Conservation (phyloP, 2,888 invertebrate genomes). For the Pterobdella sp. region DNA sequence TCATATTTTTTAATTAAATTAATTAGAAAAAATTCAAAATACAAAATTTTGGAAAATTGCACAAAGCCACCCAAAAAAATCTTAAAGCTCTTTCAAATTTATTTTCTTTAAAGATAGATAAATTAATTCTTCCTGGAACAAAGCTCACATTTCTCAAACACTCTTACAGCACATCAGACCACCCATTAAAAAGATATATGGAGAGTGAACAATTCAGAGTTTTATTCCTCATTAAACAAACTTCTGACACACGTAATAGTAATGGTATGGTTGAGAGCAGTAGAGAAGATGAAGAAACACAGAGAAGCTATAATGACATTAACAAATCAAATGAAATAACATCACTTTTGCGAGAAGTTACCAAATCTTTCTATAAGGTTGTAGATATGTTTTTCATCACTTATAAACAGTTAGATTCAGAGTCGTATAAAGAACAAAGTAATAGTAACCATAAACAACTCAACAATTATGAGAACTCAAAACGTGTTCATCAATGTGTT, state of each 20-base stretch:
- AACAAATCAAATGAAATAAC: background rate
- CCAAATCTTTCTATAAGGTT: background rate
- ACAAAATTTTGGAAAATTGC: too few relatives aligned
- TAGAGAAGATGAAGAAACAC: background rate
- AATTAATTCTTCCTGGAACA: too few relatives aligned
- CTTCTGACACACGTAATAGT: background rate
- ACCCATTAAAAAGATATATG: background rate
- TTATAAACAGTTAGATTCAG: background rate
- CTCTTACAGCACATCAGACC: background rate
- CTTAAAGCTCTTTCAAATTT: too few relatives aligned
- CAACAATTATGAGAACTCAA: background rate
- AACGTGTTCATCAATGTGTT: too few relatives aligned
- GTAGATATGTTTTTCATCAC: background rate
- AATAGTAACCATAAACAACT: background rate
- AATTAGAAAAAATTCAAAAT: too few relatives aligned
- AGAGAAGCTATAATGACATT: background rate
- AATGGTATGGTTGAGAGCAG: background rate
- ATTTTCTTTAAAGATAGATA: too few relatives aligned
- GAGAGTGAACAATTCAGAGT: slow-evolving; percentile 10
- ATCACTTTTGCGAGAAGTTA: background rate
- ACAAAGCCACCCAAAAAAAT: too few relatives aligned
- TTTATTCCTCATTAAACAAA: background rate
- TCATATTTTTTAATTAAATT: too few relatives aligned
- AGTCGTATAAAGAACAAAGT: background rate
- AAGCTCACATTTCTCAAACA: too few relatives aligned